phyloP scores from a whole-genome alignment of 1,140 invertebrate species.

The Mizuhopecten yessoensis region DNA sequence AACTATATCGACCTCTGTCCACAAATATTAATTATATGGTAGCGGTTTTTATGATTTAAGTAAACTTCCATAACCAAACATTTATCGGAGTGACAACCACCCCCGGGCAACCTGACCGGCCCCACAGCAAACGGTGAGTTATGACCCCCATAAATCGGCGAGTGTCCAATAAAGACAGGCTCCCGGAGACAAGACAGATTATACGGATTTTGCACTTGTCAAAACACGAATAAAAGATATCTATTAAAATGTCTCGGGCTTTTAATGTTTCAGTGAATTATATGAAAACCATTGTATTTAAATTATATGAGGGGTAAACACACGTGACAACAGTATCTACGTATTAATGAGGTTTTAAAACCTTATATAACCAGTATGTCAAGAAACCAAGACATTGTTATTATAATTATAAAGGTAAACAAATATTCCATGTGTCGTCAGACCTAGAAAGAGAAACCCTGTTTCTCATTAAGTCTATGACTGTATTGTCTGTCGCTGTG shows the following conservation, averaged over 20 bases:
- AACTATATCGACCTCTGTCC: no score
- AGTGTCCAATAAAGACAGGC: neutral
- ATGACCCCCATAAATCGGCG: conserved; percentile 17
- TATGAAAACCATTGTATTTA: neutral
- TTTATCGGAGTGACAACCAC: neutral
- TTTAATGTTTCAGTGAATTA: neutral
- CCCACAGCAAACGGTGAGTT: neutral
- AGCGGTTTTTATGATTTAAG: neutral
- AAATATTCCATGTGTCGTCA: no score
- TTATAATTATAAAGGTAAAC: no score
- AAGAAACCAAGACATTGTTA: no score
- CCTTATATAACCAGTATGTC: no score
- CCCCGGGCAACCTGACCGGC: neutral
- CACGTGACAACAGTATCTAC: neutral
- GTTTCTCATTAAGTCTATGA: no score
- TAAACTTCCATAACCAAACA: neutral
- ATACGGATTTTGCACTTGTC: neutral
- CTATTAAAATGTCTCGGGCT: neutral
- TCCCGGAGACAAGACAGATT: neutral
- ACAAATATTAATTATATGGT: no score
- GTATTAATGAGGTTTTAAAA: no score
- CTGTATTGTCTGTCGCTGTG: no score
- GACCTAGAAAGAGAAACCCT: no score
- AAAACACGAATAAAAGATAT: neutral
- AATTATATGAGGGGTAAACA: no score